Percentiles rank a stretch among this genome's conserved stretches.
phyloP scores from a whole-genome alignment of 2,113 vertebrate species.

The Thomomys bottae region DNA sequence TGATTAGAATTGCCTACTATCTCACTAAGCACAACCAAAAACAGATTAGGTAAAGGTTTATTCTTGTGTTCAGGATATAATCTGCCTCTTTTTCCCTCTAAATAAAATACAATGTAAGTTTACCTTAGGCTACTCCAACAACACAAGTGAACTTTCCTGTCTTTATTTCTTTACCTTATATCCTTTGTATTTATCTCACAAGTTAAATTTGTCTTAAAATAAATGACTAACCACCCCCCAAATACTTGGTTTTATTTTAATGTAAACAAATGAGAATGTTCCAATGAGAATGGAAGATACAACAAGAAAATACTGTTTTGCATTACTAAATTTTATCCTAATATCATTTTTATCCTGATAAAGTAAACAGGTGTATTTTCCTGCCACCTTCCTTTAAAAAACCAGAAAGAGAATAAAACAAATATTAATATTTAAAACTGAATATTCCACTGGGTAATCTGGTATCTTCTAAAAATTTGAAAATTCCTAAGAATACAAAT shows the following conservation, averaged over 20 bases:
- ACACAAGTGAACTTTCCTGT: neutral
- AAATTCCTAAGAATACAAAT: too few relatives aligned
- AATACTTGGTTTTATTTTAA: neutral
- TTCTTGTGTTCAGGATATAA: neutral
- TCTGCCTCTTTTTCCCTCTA: neutral
- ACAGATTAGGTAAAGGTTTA: neutral
- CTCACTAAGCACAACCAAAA: constrained; percentile 17
- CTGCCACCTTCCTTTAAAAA: constrained; percentile 17
- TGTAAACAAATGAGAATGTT: neutral
- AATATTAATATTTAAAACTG: constrained; percentile 23
- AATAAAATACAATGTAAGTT: neutral
- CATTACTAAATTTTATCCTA: constrained; percentile 13
- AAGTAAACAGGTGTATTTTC: neutral
- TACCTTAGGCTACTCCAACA: neutral
- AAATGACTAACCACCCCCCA: neutral
- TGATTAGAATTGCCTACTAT: neutral
- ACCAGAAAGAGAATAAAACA: neutral
- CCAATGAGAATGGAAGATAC: neutral
- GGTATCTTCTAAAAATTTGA: too few relatives aligned
- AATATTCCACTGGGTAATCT: neutral
- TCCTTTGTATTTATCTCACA: neutral
- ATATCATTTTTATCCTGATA: neutral
- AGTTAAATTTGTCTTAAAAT: constrained; percentile 6
- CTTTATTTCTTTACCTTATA: neutral
- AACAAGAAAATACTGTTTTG: neutral